Evolutionary conservation across 1,140 invertebrate species (phyloP).

Genomic region (Euura lappo): DNA sequence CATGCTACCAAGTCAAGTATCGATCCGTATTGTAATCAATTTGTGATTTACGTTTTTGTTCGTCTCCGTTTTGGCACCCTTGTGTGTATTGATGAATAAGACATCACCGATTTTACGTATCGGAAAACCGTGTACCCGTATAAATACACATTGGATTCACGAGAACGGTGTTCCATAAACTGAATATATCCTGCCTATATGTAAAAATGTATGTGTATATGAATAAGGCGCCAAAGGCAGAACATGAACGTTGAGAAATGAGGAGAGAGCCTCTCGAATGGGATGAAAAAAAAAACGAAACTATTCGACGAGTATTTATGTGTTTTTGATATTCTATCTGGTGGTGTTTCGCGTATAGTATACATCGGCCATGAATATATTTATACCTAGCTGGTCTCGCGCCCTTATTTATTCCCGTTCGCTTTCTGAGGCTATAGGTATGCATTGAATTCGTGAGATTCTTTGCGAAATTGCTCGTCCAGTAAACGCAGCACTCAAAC

Average conservation of each 20-base stretch:
- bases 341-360: slow-evolving; percentile 5
- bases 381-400: slow-evolving; percentile 8
- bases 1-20: too few species aligned
- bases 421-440: slow-evolving; percentile 32
- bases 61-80: too few species aligned
- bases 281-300: neutral
- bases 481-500: slow-evolving; percentile 2
- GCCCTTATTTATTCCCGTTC: slow-evolving; percentile 42
- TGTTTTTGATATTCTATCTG: slow-evolving; percentile 15
- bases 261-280: neutral
- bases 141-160: too few species aligned
- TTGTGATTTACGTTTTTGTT: too few species aligned
- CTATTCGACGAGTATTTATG: slow-evolving; percentile 8
- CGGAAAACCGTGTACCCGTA: too few species aligned
- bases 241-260: neutral
- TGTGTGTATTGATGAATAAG: too few species aligned
- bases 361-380: slow-evolving; percentile 8
- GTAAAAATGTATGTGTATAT: too few species aligned
- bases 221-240: too few species aligned
- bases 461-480: slow-evolving; percentile 41
- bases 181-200: too few species aligned
- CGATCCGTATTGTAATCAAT: too few species aligned
- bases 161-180: too few species aligned
- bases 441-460: slow-evolving; percentile 48
- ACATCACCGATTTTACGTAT: too few species aligned